Evolutionary conservation across 2,888 invertebrate genomes (phyloP).

Genomic region (Tortricodes alternella): DNA sequence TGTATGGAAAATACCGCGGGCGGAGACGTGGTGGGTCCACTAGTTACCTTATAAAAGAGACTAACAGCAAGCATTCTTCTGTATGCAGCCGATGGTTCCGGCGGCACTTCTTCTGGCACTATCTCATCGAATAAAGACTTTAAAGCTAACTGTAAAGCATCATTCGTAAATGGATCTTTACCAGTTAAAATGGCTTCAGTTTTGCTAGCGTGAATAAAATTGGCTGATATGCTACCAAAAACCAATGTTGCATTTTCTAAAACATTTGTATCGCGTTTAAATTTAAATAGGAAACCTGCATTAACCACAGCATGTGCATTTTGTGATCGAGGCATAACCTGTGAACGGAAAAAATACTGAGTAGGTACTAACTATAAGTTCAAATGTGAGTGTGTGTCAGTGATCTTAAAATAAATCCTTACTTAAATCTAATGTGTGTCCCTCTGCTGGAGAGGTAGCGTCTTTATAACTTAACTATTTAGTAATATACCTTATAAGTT

Average conservation of each 20-base stretch:
- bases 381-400: not conserved
- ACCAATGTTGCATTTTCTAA: constrained; percentile 72
- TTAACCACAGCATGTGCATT: constrained; percentile 89
- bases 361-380: constrained; percentile 40
- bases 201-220: constrained; percentile 67
- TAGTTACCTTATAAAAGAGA: constrained; percentile 85
- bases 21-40: too few species aligned
- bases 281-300: constrained; percentile 85
- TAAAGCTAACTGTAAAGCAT: constrained; percentile 61
- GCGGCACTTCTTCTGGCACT: constrained; percentile 62
- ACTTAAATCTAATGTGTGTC: too few species aligned
- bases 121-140: constrained; percentile 51
- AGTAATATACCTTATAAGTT: constrained; percentile 83
- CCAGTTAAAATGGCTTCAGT: constrained; percentile 77
- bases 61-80: constrained; percentile 83
- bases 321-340: constrained; percentile 88
- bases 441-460: too few species aligned
- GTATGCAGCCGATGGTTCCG: constrained; percentile 83
- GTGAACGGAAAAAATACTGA: too few species aligned
- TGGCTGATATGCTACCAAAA: constrained; percentile 80
- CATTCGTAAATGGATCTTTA: constrained; percentile 60
- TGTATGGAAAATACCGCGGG: too few species aligned
- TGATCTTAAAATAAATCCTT: too few species aligned
- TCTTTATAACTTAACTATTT: constrained; percentile 45
- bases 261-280: constrained; percentile 36